Evolutionary conservation across 2,797 vertebrate species (phyloP).

Genomic region (Psittacula derbiana): DNA sequence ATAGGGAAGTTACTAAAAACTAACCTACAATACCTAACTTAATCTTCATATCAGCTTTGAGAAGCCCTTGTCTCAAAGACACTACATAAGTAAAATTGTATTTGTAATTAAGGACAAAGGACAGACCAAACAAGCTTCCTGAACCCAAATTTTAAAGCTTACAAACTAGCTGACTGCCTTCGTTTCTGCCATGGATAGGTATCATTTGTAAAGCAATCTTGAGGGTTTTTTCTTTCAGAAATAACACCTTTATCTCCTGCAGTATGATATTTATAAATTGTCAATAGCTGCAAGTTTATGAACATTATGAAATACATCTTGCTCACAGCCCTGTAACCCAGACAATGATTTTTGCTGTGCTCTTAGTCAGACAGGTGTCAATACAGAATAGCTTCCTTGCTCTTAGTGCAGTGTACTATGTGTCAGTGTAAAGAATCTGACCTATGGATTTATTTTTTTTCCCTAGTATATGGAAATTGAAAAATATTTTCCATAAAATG

Average conservation of each 20-base stretch:
- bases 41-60: neutral
- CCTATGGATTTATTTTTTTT: neutral
- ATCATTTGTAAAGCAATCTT: neutral
- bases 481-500: neutral
- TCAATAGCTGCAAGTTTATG: neutral
- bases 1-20: neutral
- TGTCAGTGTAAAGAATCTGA: neutral
- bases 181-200: neutral
- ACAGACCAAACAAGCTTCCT: neutral
- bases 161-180: neutral
- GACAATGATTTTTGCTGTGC: neutral
- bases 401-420: rapidly evolving
- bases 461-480: neutral
- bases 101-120: neutral
- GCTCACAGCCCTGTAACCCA: neutral
- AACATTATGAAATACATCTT: neutral
- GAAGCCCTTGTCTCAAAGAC: neutral
- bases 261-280: neutral
- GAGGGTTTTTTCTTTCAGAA: neutral
- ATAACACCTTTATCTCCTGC: neutral
- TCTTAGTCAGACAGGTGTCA: neutral
- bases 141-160: neutral
- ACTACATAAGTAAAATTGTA: neutral
- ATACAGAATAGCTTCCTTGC: neutral
- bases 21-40: neutral